These are phyloP conservation scores for Drosophila sp. DNA, from an alignment of 1,140 invertebrate species.

Conservation along the genomic window DNA sequence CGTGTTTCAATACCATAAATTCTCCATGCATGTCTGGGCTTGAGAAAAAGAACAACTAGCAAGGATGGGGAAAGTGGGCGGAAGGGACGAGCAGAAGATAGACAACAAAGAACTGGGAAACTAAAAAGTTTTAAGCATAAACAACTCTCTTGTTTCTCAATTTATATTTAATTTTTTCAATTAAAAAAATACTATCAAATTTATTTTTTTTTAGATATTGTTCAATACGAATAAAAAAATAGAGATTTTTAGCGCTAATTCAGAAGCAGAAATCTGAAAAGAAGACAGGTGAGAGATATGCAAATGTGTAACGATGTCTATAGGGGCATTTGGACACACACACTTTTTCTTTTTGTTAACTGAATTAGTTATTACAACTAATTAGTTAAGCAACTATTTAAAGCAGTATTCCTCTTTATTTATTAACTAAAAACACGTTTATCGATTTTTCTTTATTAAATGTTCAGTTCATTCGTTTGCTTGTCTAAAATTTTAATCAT, in stretches of 20 bases:
- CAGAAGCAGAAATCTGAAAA: too few species aligned
- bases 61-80: background rate
- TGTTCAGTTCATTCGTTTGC: background rate
- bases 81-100: constrained; percentile 3
- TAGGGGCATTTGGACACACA: too few species aligned
- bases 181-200: background rate
- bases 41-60: constrained; percentile 17
- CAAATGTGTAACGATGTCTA: too few species aligned
- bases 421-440: background rate
- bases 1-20: constrained; percentile 80
- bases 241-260: background rate
- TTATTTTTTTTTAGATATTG: background rate
- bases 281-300: too few species aligned
- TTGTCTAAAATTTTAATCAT: constrained; percentile 42
- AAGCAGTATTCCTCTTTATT: background rate
- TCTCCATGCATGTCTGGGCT: constrained; percentile 66
- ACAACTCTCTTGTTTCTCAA: background rate
- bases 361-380: too few species aligned
- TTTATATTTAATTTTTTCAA: background rate
- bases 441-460: background rate
- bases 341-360: too few species aligned
- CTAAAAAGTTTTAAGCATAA: background rate
- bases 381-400: too few species aligned
- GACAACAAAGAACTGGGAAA: background rate
- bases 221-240: background rate